Base-by-base conservation (phyloP, 1,140 invertebrate genomes). In the Aphelinus certus region DNA sequence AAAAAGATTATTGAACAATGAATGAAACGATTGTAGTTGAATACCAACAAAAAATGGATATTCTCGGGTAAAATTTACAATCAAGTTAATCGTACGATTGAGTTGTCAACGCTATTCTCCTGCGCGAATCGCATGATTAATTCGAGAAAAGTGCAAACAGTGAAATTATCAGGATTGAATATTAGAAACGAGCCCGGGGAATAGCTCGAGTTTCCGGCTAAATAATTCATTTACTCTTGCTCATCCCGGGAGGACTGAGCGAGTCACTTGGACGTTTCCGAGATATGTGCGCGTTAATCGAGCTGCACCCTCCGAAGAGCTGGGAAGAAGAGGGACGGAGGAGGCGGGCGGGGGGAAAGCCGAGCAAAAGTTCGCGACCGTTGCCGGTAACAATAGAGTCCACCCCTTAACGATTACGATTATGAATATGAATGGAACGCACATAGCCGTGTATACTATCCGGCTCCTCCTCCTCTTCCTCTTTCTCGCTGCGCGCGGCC, bases 321-420 rank as follows among this genome's bases (percentile, higher is more conserved):
- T 49, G 46, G 62, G 66, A 56, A 71, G 70, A 46, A 55, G 42
- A 46, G 51, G 53, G 7, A 9, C 4, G n/a, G 49, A 26, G 26
- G 26, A 26, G 26, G 26, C 26, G 26, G 26, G 0, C 26, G 26
- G 49, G 48, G 58, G 42, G 58, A 53, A 7, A 10, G 49, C 5
- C 63, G 45, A 65, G 63, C 49, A 68, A 74, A 74, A 74, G 72
- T 74, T 74, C 49, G 57, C 64, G 58, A 67, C 72, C 67, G 67
- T 69, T 69, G 45, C 57, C 67, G 47, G 45, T n/a, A 72, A 81
- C 80, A 79, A 80, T 81, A 73, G 72, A 64, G 66, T 68, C 26
- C 74, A 62, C 56, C 56, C 71, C 58, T 76, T 74, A 79, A 77
- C 79, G 76, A 78, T 81, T 70, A 78, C 73, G 75, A 79, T 78